phyloP scores from a whole-genome alignment of 2,888 invertebrate genomes.

The Calameuta filiformis region DNA sequence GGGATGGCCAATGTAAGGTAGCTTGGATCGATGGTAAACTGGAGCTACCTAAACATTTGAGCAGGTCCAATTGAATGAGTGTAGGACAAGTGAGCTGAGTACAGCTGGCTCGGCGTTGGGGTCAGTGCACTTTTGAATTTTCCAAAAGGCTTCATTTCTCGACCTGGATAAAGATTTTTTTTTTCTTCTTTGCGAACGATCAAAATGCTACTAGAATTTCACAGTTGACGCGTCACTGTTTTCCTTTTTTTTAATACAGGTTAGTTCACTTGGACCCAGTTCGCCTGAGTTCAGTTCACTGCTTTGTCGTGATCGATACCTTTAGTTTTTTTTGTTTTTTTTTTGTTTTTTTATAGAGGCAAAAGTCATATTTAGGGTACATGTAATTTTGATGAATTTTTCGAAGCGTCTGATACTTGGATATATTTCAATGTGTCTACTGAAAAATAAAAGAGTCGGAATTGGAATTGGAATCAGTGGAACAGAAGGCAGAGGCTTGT shows the following conservation, averaged over 20 bases:
- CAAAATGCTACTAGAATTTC: too few species aligned
- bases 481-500: not conserved
- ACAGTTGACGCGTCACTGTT: too few species aligned
- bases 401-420: not conserved
- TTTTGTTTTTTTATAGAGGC: too few species aligned
- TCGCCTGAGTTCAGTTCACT: not conserved
- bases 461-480: not conserved
- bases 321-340: too few species aligned
- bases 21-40: constrained; percentile 28
- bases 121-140: not conserved
- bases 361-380: too few species aligned
- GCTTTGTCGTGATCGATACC: not conserved
- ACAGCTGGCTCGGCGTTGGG: not conserved
- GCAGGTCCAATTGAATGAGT: not conserved
- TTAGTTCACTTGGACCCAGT: not conserved
- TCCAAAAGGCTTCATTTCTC: not conserved
- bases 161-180: not conserved
- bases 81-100: not conserved
- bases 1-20: not conserved
- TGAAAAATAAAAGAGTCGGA: not conserved
- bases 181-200: not conserved
- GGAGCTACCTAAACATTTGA: constrained; percentile 29
- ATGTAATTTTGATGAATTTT: not conserved
- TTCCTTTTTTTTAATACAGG: not conserved
- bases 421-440: not conserved